Conservation (phyloP, 2,797 vertebrate species). For the Simalia tracyae region DNA sequence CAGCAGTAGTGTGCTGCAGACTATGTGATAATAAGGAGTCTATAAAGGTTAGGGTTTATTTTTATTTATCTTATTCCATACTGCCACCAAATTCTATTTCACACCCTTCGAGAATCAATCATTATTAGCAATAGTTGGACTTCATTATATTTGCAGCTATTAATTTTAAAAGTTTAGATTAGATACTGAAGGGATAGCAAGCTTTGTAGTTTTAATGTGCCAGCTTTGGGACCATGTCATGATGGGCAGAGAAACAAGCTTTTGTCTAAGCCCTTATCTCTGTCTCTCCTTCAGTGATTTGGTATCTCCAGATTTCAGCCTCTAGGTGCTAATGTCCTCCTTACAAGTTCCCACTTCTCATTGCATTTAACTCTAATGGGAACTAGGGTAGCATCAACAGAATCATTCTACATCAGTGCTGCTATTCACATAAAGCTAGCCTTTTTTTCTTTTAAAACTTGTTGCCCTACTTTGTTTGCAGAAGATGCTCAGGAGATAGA, state of each 20-base stretch:
- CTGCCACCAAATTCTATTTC: slow-evolving; percentile 45
- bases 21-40: slow-evolving; percentile 43
- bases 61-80: neutral
- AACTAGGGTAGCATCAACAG: slow-evolving; percentile 15
- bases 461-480: neutral
- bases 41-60: slow-evolving; percentile 9
- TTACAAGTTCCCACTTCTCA: neutral
- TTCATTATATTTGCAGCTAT: slow-evolving; percentile 55
- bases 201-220: slow-evolving; percentile 22
- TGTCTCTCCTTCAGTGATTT: slow-evolving; percentile 22
- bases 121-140: slow-evolving; percentile 40
- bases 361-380: slow-evolving; percentile 40
- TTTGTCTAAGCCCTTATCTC: neutral
- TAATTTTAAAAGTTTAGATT: slow-evolving; percentile 53
- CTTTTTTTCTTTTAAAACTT: slow-evolving; percentile 4
- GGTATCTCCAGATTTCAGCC: slow-evolving; percentile 17
- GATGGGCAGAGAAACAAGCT: slow-evolving; percentile 15
- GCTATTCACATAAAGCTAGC: slow-evolving; percentile 24
- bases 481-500: neutral
- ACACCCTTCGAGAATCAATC: slow-evolving; percentile 31
- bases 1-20: slow-evolving; percentile 54
- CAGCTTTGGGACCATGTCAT: slow-evolving; percentile 37
- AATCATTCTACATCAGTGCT: neutral
- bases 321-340: neutral
- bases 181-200: slow-evolving; percentile 20